phyloP scores from a whole-genome alignment of 2,113 vertebrate genomes.

The pig (Sus scrofa) region DNA sequence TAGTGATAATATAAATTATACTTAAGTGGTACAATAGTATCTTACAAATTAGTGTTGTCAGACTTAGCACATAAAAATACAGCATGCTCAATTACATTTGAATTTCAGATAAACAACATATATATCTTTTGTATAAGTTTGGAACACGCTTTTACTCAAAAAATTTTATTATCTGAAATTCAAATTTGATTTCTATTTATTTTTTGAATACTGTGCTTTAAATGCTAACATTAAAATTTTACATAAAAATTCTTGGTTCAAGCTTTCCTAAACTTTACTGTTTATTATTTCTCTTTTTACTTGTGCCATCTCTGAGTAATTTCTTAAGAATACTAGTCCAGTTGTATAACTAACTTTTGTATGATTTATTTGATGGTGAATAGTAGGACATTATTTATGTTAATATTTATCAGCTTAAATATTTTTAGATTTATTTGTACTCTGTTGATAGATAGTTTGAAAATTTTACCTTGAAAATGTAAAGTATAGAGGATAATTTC shows the following conservation, averaged over 20 bases:
- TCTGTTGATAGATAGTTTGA: neutral
- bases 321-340: neutral
- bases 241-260: neutral
- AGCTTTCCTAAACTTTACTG: neutral
- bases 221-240: neutral
- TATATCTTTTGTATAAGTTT: neutral
- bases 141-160: neutral
- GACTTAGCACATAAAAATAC: neutral
- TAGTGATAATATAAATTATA: neutral
- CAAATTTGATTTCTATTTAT: neutral
- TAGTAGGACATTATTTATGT: neutral
- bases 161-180: neutral
- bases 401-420: neutral
- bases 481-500: neutral
- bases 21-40: neutral
- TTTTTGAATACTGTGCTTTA: neutral
- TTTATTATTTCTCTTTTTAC: conserved; percentile 18
- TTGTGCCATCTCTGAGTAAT: neutral
- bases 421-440: neutral
- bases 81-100: neutral
- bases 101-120: conserved; percentile 32
- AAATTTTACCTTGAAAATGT: neutral
- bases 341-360: neutral
- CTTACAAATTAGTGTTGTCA: neutral
- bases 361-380: neutral